Evolutionary conservation across 1,140 invertebrate species (phyloP), one percentile per base, ranked within the genome.

Genomic region (Lepidurus couesii): DNA sequence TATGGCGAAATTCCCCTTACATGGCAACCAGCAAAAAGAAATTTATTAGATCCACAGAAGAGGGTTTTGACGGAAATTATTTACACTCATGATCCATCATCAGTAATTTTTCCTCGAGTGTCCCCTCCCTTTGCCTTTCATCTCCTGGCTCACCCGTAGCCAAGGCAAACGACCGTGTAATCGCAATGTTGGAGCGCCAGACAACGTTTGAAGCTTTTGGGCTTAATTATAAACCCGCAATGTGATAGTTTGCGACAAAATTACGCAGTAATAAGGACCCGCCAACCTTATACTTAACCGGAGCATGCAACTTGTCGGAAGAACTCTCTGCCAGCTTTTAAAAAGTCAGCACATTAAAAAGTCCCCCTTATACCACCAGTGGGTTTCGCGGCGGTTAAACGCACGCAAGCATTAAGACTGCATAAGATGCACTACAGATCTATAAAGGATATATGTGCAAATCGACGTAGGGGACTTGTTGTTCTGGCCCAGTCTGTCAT

Each of bases 171-270:
- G 53, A 65, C 53, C 53, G 53, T 65, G 53, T 65, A 65, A 65
- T 65, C 53, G 53, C 21, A 21, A 65, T 65, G 53, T n/a, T 13
- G 16, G 53, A 65, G 53, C 53, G 9, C 34, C 6, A 65, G 53
- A 21, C 53, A 65, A 65, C 53, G 34, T 65, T 65, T 65, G 53
- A 65, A 65, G 13, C 53, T 16, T 13, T 4, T n/a, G 21, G 53
- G 53, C 53, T 65, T 65, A 65, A 65, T 65, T 65, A 65, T 21
- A 13, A 65, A 21, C 53, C 53, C 13, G 53, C 53, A 65, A 65
- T 65, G 53, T 65, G 53, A 65, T 65, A 65, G 53, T 65, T 65
- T 65, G 53, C 53, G 53, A 65, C 53, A 65, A 65, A 65, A 65
- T 65, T 65, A 65, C 6, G 53, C 53, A 65, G 53, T 21, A 65